Percentiles rank a stretch among this genome's conserved stretches.
phyloP scores from a whole-genome alignment of 1,140 invertebrate species.

The Atta cephalotes region DNA sequence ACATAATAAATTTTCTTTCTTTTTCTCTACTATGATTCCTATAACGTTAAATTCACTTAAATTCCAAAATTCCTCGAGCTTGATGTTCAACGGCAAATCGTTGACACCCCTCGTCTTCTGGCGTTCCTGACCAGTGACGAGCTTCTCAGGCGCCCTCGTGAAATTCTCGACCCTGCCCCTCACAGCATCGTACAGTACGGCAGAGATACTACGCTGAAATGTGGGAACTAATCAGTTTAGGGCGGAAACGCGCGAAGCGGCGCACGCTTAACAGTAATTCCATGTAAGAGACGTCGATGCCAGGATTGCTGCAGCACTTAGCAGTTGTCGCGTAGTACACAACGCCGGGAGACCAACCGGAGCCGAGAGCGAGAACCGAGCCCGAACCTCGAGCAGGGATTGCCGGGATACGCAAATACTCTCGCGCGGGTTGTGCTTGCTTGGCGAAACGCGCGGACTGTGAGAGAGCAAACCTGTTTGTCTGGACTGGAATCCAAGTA shows the following conservation, averaged over 20 bases:
- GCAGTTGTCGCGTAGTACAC: constrained; percentile 77
- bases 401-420: constrained; percentile 71
- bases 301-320: constrained; percentile 81
- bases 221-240: constrained; percentile 66
- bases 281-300: constrained; percentile 81
- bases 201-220: constrained; percentile 52
- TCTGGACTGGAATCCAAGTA: constrained; percentile 71
- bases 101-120: constrained; percentile 32
- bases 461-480: constrained; percentile 72
- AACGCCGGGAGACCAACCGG: constrained; percentile 59
- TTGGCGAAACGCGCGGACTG: constrained; percentile 65
- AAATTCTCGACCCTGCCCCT: constrained; percentile 61
- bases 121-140: constrained; percentile 21
- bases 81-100: neutral
- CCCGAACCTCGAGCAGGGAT: constrained; percentile 47
- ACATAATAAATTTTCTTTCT: neutral
- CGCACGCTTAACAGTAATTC: constrained; percentile 80
- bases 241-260: constrained; percentile 57
- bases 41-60: neutral
- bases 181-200: neutral
- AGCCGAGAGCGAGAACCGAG: constrained; percentile 10
- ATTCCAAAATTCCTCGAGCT: constrained; percentile 44
- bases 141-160: constrained; percentile 32
- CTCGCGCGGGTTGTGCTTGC: constrained; percentile 69
- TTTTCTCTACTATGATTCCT: neutral